Evolutionary conservation across 2,113 vertebrate genomes (phyloP).

Genomic region (Octodon degus): DNA sequence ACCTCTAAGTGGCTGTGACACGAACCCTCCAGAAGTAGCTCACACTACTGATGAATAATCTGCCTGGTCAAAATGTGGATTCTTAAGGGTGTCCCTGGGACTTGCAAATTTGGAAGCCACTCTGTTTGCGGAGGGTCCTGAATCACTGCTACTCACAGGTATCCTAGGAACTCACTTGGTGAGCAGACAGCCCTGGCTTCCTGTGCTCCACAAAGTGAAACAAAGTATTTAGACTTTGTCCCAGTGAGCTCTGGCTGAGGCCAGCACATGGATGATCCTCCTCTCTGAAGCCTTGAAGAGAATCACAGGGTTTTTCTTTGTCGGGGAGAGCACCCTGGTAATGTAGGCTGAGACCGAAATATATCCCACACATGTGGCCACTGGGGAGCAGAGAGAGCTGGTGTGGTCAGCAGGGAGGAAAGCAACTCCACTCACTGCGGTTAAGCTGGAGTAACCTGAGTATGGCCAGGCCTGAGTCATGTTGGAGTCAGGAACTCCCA

Average conservation of each 20-base stretch:
- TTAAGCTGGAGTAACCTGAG: conserved; percentile 32
- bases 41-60: background rate
- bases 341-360: conserved; percentile 32
- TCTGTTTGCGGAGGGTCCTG: background rate
- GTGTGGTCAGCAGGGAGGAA: background rate
- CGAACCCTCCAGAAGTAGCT: background rate
- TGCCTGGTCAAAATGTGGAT: background rate
- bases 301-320: background rate
- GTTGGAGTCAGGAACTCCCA: background rate
- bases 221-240: background rate
- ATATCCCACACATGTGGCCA: conserved; percentile 19
- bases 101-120: background rate
- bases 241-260: background rate
- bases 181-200: background rate
- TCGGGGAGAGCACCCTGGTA: background rate
- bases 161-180: too few relatives aligned
- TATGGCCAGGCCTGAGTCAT: conserved; percentile 43
- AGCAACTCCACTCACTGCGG: conserved; percentile 35
- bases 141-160: background rate
- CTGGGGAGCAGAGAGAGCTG: background rate
- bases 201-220: background rate
- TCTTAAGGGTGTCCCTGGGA: background rate
- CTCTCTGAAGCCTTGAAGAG: background rate
- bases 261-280: accelerated
- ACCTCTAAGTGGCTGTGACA: background rate